These are phyloP conservation scores for Microctenopoma stevenorrisi DNA, from an alignment of 2,797 vertebrate species.

Conservation along the genomic window DNA sequence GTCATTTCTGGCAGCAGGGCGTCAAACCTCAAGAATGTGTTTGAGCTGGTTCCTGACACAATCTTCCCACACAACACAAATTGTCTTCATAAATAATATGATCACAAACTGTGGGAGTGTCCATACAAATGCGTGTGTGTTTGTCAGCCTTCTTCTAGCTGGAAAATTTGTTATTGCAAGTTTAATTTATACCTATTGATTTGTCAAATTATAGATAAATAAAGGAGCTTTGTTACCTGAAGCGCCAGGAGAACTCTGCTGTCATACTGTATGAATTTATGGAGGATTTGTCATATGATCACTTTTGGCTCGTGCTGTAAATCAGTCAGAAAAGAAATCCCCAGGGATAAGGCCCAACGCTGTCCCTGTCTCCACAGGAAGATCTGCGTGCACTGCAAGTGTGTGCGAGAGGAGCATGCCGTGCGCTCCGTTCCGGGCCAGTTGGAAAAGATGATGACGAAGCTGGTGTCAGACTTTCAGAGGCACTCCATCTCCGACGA, in stretches of 20 bases:
- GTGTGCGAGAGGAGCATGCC: conserved; percentile 90
- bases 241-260: conserved; percentile 26
- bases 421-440: conserved; percentile 86
- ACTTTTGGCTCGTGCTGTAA: conserved; percentile 36
- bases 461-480: conserved; percentile 91
- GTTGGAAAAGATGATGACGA: conserved; percentile 92
- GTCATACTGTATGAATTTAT: background rate
- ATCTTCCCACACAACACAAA: conserved; percentile 40
- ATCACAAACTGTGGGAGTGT: conserved; percentile 20
- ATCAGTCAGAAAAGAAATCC: conserved; percentile 35
- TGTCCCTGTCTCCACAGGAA: conserved; percentile 82
- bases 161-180: background rate
- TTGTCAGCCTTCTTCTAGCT: conserved; percentile 14
- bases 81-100: conserved; percentile 44
- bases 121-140: conserved; percentile 1
- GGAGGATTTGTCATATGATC: conserved; percentile 27
- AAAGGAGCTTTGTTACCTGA: background rate
- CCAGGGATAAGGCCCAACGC: conserved; percentile 15
- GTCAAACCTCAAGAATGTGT: conserved; percentile 55
- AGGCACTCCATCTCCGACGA: conserved; percentile 91
- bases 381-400: conserved; percentile 95
- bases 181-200: background rate
- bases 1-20: conserved; percentile 29
- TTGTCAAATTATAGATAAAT: background rate
- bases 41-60: conserved; percentile 45